These are phyloP conservation scores for Cyprinodon tularosa DNA, from an alignment of 2,113 vertebrate species.

Conservation along the genomic window DNA sequence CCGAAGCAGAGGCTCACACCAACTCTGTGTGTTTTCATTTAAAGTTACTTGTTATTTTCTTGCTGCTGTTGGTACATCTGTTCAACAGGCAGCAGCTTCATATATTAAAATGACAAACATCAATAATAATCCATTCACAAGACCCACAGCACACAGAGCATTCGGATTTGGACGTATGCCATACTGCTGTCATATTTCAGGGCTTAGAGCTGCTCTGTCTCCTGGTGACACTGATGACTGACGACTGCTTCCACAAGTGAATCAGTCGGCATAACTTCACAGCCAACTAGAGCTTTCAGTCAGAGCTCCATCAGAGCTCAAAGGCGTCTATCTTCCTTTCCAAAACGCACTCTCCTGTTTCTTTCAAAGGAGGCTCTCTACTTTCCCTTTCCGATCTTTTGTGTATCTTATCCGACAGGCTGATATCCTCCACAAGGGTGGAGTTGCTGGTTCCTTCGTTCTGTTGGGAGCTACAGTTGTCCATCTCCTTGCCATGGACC, in stretches of 20 bases:
- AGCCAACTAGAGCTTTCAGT: slow-evolving; percentile 18
- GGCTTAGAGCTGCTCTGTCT: slow-evolving; percentile 10
- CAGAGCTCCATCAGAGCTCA: slow-evolving; percentile 22
- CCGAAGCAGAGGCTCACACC: slow-evolving; percentile 42
- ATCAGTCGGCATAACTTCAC: slow-evolving; percentile 31
- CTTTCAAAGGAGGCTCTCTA: slow-evolving; percentile 81
- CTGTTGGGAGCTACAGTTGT: slow-evolving; percentile 39
- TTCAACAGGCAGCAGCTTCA: slow-evolving; percentile 36
- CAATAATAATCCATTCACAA: slow-evolving; percentile 34
- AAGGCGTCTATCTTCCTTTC: slow-evolving; percentile 6
- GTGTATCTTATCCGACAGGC: slow-evolving; percentile 64
- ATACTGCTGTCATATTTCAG: slow-evolving; percentile 19
- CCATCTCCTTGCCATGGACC: slow-evolving; percentile 27
- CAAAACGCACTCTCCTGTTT: not conserved
- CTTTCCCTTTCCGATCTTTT: slow-evolving; percentile 56
- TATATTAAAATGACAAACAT: slow-evolving; percentile 20
- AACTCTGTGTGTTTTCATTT: slow-evolving; percentile 50
- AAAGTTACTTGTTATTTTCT: slow-evolving; percentile 4
- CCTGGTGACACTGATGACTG: slow-evolving; percentile 15
- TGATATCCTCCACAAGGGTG: slow-evolving; percentile 64
- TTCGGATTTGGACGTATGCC: slow-evolving; percentile 12
- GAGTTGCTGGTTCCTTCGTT: slow-evolving; percentile 56
- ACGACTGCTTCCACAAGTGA: slow-evolving; percentile 22
- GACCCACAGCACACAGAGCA: slow-evolving; percentile 24
- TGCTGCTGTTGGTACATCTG: slow-evolving; percentile 10